Evolutionary conservation across 1,140 invertebrate species (phyloP).

Genomic region (Armadillidium nasatum): DNA sequence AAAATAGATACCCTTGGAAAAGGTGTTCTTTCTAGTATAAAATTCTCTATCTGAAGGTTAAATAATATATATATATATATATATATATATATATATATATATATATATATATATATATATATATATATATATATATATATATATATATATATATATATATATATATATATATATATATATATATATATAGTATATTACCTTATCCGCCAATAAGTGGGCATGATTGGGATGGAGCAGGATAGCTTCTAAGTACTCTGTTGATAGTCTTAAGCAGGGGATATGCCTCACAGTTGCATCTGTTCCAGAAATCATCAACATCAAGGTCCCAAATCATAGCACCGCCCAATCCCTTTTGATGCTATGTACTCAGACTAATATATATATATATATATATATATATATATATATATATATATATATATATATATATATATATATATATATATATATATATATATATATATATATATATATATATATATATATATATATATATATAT

Average conservation of each 20-base stretch:
- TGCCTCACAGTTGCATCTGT: conserved; percentile 56
- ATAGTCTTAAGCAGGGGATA: conserved; percentile 73
- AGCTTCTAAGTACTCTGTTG: conserved; percentile 56
- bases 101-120: conserved; percentile 12
- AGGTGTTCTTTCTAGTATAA: no score
- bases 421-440: no score
- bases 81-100: conserved; percentile 9
- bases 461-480: no score
- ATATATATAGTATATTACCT: background rate
- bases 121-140: conserved; percentile 13
- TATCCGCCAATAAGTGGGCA: background rate
- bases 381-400: conserved; percentile 52
- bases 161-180: background rate
- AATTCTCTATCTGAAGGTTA: no score
- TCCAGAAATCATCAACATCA: conserved; percentile 76
- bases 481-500: no score
- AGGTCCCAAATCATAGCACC: conserved; percentile 84
- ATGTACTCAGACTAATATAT: conserved; percentile 68
- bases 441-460: no score
- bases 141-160: conserved; percentile 9
- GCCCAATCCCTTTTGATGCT: conserved; percentile 51
- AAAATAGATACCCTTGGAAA: no score
- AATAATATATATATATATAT: background rate
- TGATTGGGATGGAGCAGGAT: background rate
- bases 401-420: conserved; percentile 52